phyloP scores from a whole-genome alignment of 2,797 vertebrate species.

The Ispidina lecontei region DNA sequence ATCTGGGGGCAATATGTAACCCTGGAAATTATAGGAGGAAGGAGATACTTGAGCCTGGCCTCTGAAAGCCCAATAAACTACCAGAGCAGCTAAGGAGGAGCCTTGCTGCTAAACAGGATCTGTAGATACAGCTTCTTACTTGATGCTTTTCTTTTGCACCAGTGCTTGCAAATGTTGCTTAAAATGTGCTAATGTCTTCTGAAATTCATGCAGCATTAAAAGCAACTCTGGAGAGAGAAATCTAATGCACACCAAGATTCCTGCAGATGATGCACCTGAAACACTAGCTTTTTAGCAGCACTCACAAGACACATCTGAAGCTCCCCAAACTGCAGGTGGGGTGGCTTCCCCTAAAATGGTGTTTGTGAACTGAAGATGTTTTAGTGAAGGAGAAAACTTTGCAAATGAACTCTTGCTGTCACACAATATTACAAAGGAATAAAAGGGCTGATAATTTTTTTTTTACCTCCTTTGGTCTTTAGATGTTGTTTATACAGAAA shows the following conservation, averaged over 20 bases:
- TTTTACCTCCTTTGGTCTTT: not conserved
- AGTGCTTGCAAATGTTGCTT: not conserved
- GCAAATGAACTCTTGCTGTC: not conserved
- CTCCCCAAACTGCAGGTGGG: not conserved
- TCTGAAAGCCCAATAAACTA: not conserved
- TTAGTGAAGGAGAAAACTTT: not conserved
- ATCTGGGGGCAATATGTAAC: not conserved
- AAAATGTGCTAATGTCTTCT: not conserved
- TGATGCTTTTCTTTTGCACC: not conserved
- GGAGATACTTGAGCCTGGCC: not conserved
- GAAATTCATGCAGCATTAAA: not conserved
- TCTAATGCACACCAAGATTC: not conserved
- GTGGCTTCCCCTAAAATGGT: not conserved
- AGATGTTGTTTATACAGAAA: not conserved
- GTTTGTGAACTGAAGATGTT: not conserved
- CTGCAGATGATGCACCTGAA: not conserved
- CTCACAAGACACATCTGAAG: not conserved
- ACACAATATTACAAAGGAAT: not conserved
- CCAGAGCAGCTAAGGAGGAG: not conserved
- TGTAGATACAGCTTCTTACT: not conserved
- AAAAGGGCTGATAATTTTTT: not conserved
- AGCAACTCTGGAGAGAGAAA: not conserved
- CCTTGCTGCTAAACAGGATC: not conserved
- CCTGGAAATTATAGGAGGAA: not conserved
- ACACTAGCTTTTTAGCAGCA: not conserved